Evolutionary conservation across 2,113 vertebrate species (phyloP).

Genomic region (Marmota flaviventris): DNA sequence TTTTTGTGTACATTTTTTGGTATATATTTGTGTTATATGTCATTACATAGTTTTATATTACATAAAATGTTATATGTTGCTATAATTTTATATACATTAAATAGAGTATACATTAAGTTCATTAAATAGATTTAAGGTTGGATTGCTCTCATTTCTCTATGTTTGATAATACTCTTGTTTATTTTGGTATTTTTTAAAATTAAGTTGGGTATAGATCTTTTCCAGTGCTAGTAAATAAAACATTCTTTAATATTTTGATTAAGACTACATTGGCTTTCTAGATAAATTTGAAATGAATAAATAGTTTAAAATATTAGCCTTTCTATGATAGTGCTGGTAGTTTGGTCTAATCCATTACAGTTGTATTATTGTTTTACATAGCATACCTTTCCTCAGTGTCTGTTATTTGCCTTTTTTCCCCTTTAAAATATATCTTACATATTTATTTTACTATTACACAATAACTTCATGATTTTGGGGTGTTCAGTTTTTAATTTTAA

Average conservation of each 20-base stretch:
- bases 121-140: not conserved
- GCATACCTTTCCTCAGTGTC: not conserved
- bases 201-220: not conserved
- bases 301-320: not conserved
- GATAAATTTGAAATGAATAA: not conserved
- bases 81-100: not conserved
- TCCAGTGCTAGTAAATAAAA: not conserved
- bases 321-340: not conserved
- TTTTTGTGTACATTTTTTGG: not conserved
- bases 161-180: not conserved
- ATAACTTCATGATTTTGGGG: not conserved
- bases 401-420: not conserved
- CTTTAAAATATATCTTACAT: not conserved
- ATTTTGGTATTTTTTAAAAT: not conserved
- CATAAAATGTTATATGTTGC: not conserved
- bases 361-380: not conserved
- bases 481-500: not conserved
- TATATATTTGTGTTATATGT: not conserved
- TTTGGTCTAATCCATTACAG: not conserved
- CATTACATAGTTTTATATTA: not conserved
- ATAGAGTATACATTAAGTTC: not conserved
- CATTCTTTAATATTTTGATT: not conserved
- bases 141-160: not conserved
- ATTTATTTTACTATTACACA: not conserved
- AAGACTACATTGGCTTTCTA: not conserved